These are phyloP conservation scores for Agrilus biguttatus DNA, from an alignment of 2,888 invertebrate genomes.

Conservation along the genomic window DNA sequence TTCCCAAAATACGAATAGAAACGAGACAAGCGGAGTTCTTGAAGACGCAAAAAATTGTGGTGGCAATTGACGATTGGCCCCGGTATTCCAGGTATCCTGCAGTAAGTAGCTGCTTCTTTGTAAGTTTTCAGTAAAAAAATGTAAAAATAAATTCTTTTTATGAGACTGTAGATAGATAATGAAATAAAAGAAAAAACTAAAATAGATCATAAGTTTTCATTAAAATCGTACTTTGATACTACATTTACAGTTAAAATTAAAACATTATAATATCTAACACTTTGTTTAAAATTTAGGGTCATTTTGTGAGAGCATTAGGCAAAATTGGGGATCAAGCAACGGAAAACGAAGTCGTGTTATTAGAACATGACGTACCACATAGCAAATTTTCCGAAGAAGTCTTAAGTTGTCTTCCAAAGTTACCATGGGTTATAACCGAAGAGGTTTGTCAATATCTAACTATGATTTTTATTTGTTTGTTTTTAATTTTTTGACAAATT, in stretches of 20 bases:
- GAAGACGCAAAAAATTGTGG: slow-evolving; percentile 76
- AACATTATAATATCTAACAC: background rate
- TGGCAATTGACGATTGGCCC: slow-evolving; percentile 95
- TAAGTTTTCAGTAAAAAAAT: no score
- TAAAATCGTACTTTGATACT: no score
- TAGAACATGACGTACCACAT: slow-evolving; percentile 96
- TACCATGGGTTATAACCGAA: slow-evolving; percentile 80
- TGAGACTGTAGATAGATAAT: no score
- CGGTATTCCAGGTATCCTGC: slow-evolving; percentile 81
- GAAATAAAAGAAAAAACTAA: no score
- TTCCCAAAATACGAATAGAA: slow-evolving; percentile 91
- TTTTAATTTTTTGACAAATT: slow-evolving; percentile 1
- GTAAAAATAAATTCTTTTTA: background rate
- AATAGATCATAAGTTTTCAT: no score
- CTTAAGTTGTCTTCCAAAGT: slow-evolving; percentile 72
- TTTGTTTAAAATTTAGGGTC: slow-evolving; percentile 44
- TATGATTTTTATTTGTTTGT: slow-evolving; percentile 1
- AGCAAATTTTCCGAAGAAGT: slow-evolving; percentile 91
- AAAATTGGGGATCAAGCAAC: slow-evolving; percentile 86
- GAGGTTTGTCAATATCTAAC: slow-evolving; percentile 36
- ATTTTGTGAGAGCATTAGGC: slow-evolving; percentile 88
- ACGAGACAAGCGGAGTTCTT: slow-evolving; percentile 78
- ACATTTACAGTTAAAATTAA: no score
- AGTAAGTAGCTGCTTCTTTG: slow-evolving; percentile 24
- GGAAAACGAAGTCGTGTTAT: slow-evolving; percentile 88